These are phyloP conservation scores for Colaptes auratus DNA, from an alignment of 2,113 vertebrate species.

Conservation along the genomic window DNA sequence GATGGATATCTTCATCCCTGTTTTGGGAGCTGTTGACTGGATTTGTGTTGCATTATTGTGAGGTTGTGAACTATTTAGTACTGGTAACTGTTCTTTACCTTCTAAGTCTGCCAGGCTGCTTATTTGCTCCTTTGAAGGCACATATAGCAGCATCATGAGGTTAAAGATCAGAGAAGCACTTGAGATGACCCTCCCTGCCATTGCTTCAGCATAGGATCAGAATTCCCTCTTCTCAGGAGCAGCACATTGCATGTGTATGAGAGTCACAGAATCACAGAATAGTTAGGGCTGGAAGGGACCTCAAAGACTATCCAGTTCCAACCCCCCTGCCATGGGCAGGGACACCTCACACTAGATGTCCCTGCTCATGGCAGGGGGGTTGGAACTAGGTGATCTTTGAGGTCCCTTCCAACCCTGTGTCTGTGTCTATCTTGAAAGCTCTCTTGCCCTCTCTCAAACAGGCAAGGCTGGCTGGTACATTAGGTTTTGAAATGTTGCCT, in stretches of 20 bases:
- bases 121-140: not conserved
- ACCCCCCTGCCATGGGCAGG: too few species aligned
- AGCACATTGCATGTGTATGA: rapidly evolving
- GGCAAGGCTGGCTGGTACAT: not conserved
- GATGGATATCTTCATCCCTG: conserved; percentile 65
- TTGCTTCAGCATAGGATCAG: not conserved
- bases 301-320: too few species aligned
- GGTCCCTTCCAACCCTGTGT: too few species aligned
- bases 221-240: not conserved
- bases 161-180: not conserved
- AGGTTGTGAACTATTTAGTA: not conserved
- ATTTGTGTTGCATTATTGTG: not conserved
- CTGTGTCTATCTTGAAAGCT: not conserved
- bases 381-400: too few species aligned
- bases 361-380: too few species aligned
- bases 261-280: not conserved
- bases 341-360: too few species aligned
- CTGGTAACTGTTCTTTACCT: not conserved
- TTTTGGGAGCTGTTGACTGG: not conserved
- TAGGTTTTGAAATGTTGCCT: not conserved
- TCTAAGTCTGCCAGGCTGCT: not conserved
- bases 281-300: too few species aligned
- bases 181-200: not conserved
- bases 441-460: not conserved
- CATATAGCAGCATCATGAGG: not conserved